Evolutionary conservation across 1,140 invertebrate species (phyloP).

Genomic region (Drosophila ohnishii): DNA sequence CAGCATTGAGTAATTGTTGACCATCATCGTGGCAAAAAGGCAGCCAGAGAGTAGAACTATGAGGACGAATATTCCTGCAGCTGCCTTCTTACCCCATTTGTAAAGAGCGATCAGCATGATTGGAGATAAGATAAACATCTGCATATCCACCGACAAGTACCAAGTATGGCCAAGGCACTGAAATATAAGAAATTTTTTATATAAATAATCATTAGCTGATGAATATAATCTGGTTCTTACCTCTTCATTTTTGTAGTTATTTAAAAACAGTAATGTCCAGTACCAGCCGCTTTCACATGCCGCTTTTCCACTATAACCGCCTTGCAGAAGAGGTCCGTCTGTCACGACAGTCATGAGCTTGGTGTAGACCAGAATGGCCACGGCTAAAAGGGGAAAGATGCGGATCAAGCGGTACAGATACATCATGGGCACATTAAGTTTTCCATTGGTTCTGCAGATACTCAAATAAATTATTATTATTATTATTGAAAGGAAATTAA

Average conservation of each 20-base stretch:
- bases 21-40: conserved; percentile 51
- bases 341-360: conserved; percentile 25
- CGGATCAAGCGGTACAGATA: conserved; percentile 64
- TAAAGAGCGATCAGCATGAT: conserved; percentile 88
- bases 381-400: conserved; percentile 46
- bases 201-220: conserved; percentile 10
- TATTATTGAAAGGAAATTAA: conserved; percentile 3
- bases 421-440: conserved; percentile 62
- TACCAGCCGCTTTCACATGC: conserved; percentile 67
- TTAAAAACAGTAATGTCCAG: conserved; percentile 53
- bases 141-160: conserved; percentile 94
- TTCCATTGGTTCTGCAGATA: conserved; percentile 39
- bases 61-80: conserved; percentile 39
- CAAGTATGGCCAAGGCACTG: conserved; percentile 94
- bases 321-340: conserved; percentile 34
- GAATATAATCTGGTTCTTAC: conserved; percentile 39
- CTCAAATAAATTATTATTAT: not conserved
- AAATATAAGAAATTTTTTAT: conserved; percentile 40
- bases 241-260: conserved; percentile 47
- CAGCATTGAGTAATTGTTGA: conserved; percentile 44
- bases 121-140: conserved; percentile 90
- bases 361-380: conserved; percentile 50
- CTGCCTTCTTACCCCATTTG: conserved; percentile 84
- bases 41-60: conserved; percentile 45
- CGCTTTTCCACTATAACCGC: conserved; percentile 17